phyloP scores from a whole-genome alignment of 2,888 invertebrate species.

The Cephonodes hylas region DNA sequence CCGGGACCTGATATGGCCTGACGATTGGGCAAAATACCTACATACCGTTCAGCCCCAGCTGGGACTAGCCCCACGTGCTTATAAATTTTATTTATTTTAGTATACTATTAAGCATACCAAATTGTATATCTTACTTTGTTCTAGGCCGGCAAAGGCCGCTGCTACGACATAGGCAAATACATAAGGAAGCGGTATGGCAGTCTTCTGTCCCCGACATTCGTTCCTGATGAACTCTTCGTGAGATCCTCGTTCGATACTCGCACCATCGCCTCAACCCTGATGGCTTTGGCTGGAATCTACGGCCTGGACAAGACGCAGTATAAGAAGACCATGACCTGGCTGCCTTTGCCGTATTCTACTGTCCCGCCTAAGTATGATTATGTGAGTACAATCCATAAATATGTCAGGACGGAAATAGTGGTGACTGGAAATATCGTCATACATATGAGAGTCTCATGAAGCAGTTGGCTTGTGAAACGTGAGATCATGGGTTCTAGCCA shows the following conservation, averaged over 20 bases:
- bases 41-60: too few species aligned
- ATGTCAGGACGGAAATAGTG: too few species aligned
- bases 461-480: too few species aligned
- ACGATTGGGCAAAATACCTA: too few species aligned
- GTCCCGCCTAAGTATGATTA: slow-evolving; percentile 12
- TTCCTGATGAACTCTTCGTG: neutral
- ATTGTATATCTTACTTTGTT: neutral
- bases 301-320: neutral
- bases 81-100: too few species aligned
- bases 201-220: neutral
- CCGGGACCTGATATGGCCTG: too few species aligned
- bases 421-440: too few species aligned
- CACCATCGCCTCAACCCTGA: neutral
- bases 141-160: neutral
- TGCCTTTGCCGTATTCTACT: slow-evolving; percentile 1
- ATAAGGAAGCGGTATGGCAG: slow-evolving; percentile 1
- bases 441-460: too few species aligned
- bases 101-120: too few species aligned
- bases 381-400: neutral
- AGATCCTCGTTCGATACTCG: neutral
- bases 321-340: neutral
- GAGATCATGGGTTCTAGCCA: too few species aligned
- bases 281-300: slow-evolving; percentile 6
- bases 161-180: neutral
- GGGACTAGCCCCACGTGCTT: too few species aligned